phyloP scores from a whole-genome alignment of 2,888 invertebrate genomes.

The Nomada goodeniana region DNA sequence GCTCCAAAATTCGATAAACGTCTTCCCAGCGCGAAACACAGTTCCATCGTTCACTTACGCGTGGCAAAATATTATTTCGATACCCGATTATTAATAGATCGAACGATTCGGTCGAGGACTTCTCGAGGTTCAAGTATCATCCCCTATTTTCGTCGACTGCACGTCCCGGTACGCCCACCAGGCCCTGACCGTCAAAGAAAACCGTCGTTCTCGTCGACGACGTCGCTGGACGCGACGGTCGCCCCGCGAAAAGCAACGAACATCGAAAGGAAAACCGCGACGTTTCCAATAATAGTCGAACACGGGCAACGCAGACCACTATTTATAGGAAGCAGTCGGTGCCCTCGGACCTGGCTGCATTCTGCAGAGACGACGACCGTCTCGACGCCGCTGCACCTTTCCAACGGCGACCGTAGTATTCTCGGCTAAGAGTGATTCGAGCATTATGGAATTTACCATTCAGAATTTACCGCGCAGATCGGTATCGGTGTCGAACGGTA shows the following conservation, averaged over 20 bases:
- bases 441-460: slow-evolving; percentile 71
- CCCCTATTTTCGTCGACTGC: slow-evolving; percentile 56
- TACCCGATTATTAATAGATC: slow-evolving; percentile 54
- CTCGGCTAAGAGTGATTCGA: slow-evolving; percentile 73
- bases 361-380: slow-evolving; percentile 41
- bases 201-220: slow-evolving; percentile 46
- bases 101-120: slow-evolving; percentile 21
- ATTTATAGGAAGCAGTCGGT: slow-evolving; percentile 71
- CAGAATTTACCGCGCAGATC: slow-evolving; percentile 53
- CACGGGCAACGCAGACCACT: slow-evolving; percentile 63
- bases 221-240: slow-evolving; percentile 9
- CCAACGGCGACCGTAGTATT: slow-evolving; percentile 67
- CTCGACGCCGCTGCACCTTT: slow-evolving; percentile 48
- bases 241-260: slow-evolving; percentile 43
- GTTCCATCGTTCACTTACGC: slow-evolving; percentile 18
- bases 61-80: slow-evolving; percentile 29
- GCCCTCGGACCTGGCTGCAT: slow-evolving; percentile 44
- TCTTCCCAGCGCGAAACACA: not conserved
- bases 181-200: slow-evolving; percentile 73
- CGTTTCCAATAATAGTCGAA: slow-evolving; percentile 73
- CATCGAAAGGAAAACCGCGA: slow-evolving; percentile 48
- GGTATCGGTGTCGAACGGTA: slow-evolving; percentile 24
- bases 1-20: not conserved
- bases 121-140: slow-evolving; percentile 47
- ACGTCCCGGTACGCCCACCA: slow-evolving; percentile 51